Evolutionary conservation across 2,797 vertebrate species (phyloP), one percentile per base, ranked within the genome.

Genomic region (Malurus splendens): DNA sequence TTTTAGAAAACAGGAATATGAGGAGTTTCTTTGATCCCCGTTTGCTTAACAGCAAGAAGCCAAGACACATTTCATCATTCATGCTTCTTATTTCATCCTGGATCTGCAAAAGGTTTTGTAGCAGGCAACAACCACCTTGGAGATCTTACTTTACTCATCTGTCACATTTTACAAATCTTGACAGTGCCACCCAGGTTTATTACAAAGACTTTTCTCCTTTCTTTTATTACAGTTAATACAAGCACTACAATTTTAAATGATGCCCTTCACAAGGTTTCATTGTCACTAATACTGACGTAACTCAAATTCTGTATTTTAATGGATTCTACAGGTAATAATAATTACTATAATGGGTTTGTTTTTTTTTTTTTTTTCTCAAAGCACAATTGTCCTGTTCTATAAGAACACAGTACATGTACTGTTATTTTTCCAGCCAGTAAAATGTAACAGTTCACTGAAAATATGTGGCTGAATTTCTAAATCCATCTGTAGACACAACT

Each of bases 21-120:
- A 67, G 41, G 70, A 67, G 51, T 10, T 48, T 19, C 65, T 90
- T 88, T 92, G 72, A 89, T 68, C 50, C 78, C 41, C n/a, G 25
- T 71, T 87, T 76, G 79, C 70, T 82, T 33, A 71, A 59, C 70
- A 68, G 66, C 51, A 80, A 87, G 82, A 70, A 88, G 86, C 52
- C 90, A 61, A 56, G 77, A 48, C 38, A 54, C 14, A 20, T 78
- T 75, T 59, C 82, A 68, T 72, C 82, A 81, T 22, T 36, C 45
- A 39, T 8, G 20, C 48, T 36, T 55, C 33, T 75, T 25, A 11
- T 48, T 86, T 83, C 77, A 86, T 3, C 66, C 70, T 25, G n/a
- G 41, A 73, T 38, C 76, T 86, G 44, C 52, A 72, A 47, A 79
- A 68, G 6, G 52, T 48, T 86, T 45, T 86, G 41, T 2, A 80